A percentile compares a stretch with the other conserved stretches of the same genome.
Evolutionary conservation across 2,797 vertebrate genomes (phyloP).

Genomic region (Syngnathus acus): DNA sequence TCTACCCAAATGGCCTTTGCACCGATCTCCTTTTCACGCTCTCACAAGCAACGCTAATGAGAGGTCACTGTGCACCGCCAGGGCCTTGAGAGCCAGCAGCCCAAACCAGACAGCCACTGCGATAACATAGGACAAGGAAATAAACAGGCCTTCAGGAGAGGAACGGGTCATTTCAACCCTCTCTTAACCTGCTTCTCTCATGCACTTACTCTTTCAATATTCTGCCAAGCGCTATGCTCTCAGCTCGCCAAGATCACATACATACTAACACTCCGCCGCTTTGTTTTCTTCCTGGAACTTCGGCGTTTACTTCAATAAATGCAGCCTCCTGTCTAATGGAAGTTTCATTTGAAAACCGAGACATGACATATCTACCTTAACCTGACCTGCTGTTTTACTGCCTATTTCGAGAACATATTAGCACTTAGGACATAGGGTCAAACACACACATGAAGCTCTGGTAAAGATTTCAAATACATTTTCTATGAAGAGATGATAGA

Average conservation of each 20-base stretch:
- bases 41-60: constrained; percentile 73
- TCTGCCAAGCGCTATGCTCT: constrained; percentile 59
- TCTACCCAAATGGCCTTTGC: constrained; percentile 73
- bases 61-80: constrained; percentile 58
- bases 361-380: constrained; percentile 19
- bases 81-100: constrained; percentile 43
- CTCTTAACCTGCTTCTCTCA: constrained; percentile 37
- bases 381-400: neutral
- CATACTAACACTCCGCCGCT: constrained; percentile 32
- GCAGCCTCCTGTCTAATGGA: constrained; percentile 46
- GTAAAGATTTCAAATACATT: neutral
- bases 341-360: neutral
- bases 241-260: constrained; percentile 36
- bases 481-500: neutral
- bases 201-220: constrained; percentile 46
- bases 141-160: constrained; percentile 44
- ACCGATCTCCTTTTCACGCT: constrained; percentile 66
- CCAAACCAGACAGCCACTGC: constrained; percentile 30
- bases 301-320: constrained; percentile 53
- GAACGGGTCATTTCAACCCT: constrained; percentile 40
- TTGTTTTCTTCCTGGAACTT: constrained; percentile 40
- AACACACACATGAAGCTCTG: neutral
- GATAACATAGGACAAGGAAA: constrained; percentile 46
- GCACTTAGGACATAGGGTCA: no score
- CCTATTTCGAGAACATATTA: neutral